Conservation (phyloP, 2,797 vertebrate genomes). For the Epinephelus coioides region DNA sequence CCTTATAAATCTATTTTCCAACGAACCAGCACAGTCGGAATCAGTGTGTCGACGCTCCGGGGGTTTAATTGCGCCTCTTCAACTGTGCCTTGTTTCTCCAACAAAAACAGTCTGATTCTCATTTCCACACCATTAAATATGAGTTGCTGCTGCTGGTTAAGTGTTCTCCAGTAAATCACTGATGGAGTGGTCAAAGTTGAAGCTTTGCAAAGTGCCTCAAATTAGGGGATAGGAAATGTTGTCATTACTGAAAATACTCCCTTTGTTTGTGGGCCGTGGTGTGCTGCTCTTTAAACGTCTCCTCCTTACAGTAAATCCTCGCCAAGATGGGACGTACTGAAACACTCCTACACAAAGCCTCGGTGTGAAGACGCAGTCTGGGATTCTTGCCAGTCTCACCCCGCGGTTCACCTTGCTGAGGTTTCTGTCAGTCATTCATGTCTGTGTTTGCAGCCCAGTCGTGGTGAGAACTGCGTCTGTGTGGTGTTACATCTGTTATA, state of each 20-base stretch:
- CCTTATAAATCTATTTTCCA: constrained; percentile 50
- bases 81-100: not conserved
- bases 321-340: constrained; percentile 19
- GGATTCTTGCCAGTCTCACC: constrained; percentile 56
- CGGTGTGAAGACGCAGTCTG: constrained; percentile 49
- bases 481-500: constrained; percentile 53
- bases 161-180: constrained; percentile 21
- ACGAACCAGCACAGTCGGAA: constrained; percentile 20
- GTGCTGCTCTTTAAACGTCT: constrained; percentile 9
- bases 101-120: constrained; percentile 32
- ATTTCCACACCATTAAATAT: constrained; percentile 33
- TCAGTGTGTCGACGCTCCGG: constrained; percentile 17
- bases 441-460: constrained; percentile 16
- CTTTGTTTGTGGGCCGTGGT: not conserved
- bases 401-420: constrained; percentile 57
- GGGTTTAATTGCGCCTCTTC: constrained; percentile 36
- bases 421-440: constrained; percentile 45
- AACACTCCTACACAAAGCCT: constrained; percentile 42
- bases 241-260: not conserved
- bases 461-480: constrained; percentile 27
- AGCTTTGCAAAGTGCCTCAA: constrained; percentile 3
- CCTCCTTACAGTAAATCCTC: constrained; percentile 25
- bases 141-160: constrained; percentile 2
- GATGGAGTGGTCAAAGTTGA: not conserved
- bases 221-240: not conserved